Evolutionary conservation across 2,888 invertebrate genomes (phyloP).

Genomic region (Rhaphigaster nebulosa): DNA sequence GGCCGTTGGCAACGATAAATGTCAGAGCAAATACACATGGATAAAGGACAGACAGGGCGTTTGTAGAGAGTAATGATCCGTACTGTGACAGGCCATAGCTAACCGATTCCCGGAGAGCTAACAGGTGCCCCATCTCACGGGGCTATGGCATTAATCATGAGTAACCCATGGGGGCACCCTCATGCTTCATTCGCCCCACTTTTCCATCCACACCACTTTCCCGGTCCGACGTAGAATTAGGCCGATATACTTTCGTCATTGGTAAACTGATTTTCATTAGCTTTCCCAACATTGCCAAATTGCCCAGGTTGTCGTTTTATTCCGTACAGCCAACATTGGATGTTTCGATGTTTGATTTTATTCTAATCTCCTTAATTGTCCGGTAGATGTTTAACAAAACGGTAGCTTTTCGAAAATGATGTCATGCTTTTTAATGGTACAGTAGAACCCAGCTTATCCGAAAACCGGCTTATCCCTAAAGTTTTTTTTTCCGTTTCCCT

Average conservation of each 20-base stretch:
- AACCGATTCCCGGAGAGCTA: not conserved
- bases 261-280: not conserved
- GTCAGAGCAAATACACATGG: slow-evolving; percentile 1
- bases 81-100: not conserved
- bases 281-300: not conserved
- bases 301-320: rapidly evolving
- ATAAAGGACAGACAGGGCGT: not conserved
- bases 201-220: slow-evolving; percentile 2
- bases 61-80: slow-evolving; percentile 15
- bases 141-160: slow-evolving; percentile 12
- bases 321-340: too few species aligned
- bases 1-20: not conserved
- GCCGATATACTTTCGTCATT: slow-evolving; percentile 7
- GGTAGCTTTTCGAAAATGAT: too few species aligned
- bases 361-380: too few species aligned
- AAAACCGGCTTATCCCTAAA: too few species aligned
- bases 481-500: too few species aligned
- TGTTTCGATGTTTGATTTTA: too few species aligned
- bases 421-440: too few species aligned
- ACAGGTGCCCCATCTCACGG: slow-evolving; percentile 12
- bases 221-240: not conserved
- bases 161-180: slow-evolving; percentile 22
- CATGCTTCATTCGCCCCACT: slow-evolving; percentile 30
- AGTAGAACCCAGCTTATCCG: too few species aligned
- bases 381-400: too few species aligned